Conservation (phyloP, 2,888 invertebrate species). For the Agrotis puta region DNA sequence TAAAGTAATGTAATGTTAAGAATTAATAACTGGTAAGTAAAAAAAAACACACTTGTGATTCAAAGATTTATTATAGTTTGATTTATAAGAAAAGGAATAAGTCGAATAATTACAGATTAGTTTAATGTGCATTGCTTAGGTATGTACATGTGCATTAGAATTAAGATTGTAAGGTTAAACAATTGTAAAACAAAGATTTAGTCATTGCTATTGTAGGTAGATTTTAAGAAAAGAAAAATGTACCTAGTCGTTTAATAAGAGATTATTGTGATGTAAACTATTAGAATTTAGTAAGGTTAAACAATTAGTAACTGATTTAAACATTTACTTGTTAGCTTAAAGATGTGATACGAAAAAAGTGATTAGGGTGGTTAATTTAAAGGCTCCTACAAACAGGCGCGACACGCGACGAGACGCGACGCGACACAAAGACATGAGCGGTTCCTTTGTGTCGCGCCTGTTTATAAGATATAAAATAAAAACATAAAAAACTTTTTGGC, state of each 20-base stretch:
- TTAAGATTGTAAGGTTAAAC: slow-evolving; percentile 34
- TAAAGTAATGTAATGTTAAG: slow-evolving; percentile 35
- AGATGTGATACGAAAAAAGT: too few relatives aligned
- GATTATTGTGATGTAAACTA: slow-evolving; percentile 37
- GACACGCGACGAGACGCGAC: too few relatives aligned
- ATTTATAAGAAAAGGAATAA: slow-evolving; percentile 38
- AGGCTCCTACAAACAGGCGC: too few relatives aligned
- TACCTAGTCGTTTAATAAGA: slow-evolving; percentile 34
- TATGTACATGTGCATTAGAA: too few relatives aligned
- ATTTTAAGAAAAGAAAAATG: slow-evolving; percentile 27
- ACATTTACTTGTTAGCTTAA: too few relatives aligned
- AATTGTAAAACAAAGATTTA: slow-evolving; percentile 36
- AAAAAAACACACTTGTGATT: slow-evolving; percentile 40
- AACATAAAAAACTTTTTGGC: too few relatives aligned
- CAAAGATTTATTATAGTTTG: slow-evolving; percentile 38
- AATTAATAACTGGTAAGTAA: slow-evolving; percentile 32
- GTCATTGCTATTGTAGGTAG: slow-evolving; percentile 34
- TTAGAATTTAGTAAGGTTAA: slow-evolving; percentile 30
- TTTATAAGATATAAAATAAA: too few relatives aligned
- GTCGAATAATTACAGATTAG: slow-evolving; percentile 33
- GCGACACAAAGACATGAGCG: too few relatives aligned
- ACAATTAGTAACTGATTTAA: too few relatives aligned
- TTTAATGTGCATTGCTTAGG: slow-evolving; percentile 24
- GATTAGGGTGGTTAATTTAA: too few relatives aligned
- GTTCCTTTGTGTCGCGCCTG: too few relatives aligned